Conservation (phyloP, 2,113 vertebrate species). For the Lethenteron camtschaticum region DNA sequence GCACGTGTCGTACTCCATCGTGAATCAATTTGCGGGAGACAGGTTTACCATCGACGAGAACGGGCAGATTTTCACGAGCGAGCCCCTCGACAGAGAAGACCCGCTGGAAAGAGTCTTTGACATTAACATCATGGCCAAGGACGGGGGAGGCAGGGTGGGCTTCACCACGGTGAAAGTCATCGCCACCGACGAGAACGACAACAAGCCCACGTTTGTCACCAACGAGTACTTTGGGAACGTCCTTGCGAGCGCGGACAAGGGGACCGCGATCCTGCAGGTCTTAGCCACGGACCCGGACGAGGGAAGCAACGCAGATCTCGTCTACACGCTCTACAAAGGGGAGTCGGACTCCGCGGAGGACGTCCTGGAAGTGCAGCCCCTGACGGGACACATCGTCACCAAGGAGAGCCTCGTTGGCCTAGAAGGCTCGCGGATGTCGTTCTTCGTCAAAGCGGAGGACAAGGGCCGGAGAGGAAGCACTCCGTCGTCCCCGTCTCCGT, state of each 20-base stretch:
- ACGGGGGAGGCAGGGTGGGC: conserved; percentile 68
- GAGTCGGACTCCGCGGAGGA: conserved; percentile 59
- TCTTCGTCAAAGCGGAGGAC: conserved; percentile 67
- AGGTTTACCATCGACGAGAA: conserved; percentile 55
- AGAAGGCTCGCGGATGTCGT: conserved; percentile 60
- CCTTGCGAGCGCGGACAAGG: conserved; percentile 40
- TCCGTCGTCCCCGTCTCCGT: conserved; percentile 60
- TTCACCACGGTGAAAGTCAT: conserved; percentile 79
- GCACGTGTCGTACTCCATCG: conserved; percentile 54
- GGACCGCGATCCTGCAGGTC: conserved; percentile 50
- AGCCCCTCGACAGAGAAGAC: conserved; percentile 71
- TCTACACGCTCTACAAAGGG: conserved; percentile 50
- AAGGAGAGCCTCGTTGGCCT: conserved; percentile 87
- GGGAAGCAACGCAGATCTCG: conserved; percentile 74
- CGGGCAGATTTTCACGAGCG: conserved; percentile 58
- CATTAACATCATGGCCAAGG: conserved; percentile 63
- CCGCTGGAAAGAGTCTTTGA: conserved; percentile 57
- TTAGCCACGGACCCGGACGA: conserved; percentile 76
- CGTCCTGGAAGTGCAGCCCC: conserved; percentile 63
- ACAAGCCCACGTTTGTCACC: conserved; percentile 64
- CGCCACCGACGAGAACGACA: conserved; percentile 84
- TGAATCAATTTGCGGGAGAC: conserved; percentile 76
- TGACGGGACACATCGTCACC: conserved; percentile 53
- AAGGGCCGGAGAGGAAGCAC: conserved; percentile 40
- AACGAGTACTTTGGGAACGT: conserved; percentile 55